Evolutionary conservation across 2,888 invertebrate species (phyloP), one percentile per base, ranked within the genome.

Genomic region (Ormia ochracea): DNA sequence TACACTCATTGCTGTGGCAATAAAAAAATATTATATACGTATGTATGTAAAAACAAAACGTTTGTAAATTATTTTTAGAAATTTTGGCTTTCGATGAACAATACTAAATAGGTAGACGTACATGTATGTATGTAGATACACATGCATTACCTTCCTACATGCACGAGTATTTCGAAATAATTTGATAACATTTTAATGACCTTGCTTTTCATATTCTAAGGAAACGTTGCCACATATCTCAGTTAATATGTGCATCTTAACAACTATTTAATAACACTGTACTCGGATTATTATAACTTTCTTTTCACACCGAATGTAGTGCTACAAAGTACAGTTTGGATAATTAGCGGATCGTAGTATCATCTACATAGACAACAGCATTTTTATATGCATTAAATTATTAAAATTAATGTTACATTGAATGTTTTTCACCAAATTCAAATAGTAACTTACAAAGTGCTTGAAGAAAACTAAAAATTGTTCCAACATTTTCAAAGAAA

Each of bases 151-250:
- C n/a, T 38, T 4, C n/a, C n/a, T 5, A 14, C 38, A 38, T 14
- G n/a, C 4, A 38, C 9, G 14, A n/a, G 38, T 38, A 26, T 31
- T 38, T 36, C 26, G 4, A 36, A 26, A 52, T 17, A 38, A 17
- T 19, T 52, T 66, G 38, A 52, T 66, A 66, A 52, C 28, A 41
- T 66, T 66, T 66, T 41, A 19, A 10, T 66, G 38, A 41, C 33
- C 38, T 52, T 52, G 52, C 26, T 52, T 52, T 52, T 66, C 28
- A n/a, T 41, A 36, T 36, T n/a, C 9, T 33, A 33, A 33, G 43
- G 12, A n/a, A 43, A 33, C 9, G 26, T 45, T 33, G 56, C 21
- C 36, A 58, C n/a, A 36, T 36, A 7, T 58, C 9, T 4, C n/a
- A 17, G 17, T 52, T 31, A 17, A 33, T 33, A 23, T 54, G 14